A percentile compares a stretch with the other conserved stretches of the same genome.
Conservation (phyloP, 2,113 vertebrate species). For the Canis aureus region DNA sequence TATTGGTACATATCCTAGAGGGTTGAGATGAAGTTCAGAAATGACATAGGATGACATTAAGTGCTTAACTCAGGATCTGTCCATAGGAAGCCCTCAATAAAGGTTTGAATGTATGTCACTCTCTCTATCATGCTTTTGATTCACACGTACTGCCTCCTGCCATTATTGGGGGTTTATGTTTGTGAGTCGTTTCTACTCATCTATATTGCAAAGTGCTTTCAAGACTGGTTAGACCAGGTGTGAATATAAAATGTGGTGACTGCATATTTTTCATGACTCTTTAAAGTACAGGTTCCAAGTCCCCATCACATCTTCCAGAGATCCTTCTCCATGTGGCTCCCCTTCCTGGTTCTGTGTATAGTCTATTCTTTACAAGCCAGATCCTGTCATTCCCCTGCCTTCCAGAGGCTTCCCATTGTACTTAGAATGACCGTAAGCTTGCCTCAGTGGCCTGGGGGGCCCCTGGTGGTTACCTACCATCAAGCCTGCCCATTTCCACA, state of each 20-base stretch:
- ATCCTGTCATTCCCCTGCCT: too few relatives aligned
- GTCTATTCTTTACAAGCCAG: not conserved
- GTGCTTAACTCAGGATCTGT: not conserved
- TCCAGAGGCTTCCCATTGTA: not conserved
- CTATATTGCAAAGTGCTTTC: not conserved
- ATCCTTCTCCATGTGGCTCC: not conserved
- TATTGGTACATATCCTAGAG: not conserved
- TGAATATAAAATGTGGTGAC: not conserved
- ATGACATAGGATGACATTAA: not conserved
- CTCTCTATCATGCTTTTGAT: not conserved
- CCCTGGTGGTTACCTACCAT: not conserved
- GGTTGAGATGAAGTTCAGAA: not conserved
- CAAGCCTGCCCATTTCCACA: not conserved
- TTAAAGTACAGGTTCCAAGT: not conserved
- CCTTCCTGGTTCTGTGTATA: too few relatives aligned
- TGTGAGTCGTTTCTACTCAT: not conserved
- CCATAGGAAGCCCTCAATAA: not conserved
- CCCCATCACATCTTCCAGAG: fast-evolving
- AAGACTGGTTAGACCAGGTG: not conserved
- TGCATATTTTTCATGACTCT: not conserved
- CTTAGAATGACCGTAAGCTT: not conserved
- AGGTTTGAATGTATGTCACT: not conserved
- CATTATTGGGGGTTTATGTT: not conserved
- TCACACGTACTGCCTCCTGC: not conserved
- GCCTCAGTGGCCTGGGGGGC: fast-evolving